These are phyloP conservation scores for Camarhynchus parvulus DNA, from an alignment of 2,113 vertebrate species.

Conservation along the genomic window DNA sequence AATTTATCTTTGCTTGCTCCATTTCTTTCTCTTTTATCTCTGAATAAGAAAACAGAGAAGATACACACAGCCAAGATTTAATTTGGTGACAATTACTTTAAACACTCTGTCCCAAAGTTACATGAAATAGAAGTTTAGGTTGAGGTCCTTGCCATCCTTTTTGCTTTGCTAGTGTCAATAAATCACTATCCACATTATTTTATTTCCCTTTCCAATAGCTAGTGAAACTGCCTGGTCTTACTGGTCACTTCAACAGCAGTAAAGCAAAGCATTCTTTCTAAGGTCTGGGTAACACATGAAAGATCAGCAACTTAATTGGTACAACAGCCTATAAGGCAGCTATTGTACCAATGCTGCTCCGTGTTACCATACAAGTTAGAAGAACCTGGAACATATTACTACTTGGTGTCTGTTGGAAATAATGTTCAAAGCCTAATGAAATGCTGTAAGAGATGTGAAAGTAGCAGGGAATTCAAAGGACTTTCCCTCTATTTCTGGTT, in stretches of 20 bases:
- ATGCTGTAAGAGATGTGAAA: background rate
- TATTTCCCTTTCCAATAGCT: background rate
- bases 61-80: background rate
- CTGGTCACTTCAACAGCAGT: background rate
- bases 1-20: background rate
- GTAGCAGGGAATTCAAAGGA: background rate
- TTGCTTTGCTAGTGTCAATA: background rate
- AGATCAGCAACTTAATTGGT: background rate
- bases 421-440: background rate
- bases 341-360: background rate
- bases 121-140: background rate
- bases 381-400: background rate
- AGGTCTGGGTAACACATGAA: background rate
- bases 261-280: background rate
- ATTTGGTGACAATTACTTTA: background rate
- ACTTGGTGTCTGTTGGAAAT: background rate
- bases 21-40: slow-evolving; percentile 2
- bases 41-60: slow-evolving; percentile 26
- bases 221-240: background rate
- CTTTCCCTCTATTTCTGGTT: slow-evolving; percentile 5
- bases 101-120: background rate
- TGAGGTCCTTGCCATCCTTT: background rate
- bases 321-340: background rate
- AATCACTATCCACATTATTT: background rate
- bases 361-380: background rate